These are phyloP conservation scores for Emmelina monodactyla DNA, from an alignment of 2,888 invertebrate genomes.

Conservation along the genomic window DNA sequence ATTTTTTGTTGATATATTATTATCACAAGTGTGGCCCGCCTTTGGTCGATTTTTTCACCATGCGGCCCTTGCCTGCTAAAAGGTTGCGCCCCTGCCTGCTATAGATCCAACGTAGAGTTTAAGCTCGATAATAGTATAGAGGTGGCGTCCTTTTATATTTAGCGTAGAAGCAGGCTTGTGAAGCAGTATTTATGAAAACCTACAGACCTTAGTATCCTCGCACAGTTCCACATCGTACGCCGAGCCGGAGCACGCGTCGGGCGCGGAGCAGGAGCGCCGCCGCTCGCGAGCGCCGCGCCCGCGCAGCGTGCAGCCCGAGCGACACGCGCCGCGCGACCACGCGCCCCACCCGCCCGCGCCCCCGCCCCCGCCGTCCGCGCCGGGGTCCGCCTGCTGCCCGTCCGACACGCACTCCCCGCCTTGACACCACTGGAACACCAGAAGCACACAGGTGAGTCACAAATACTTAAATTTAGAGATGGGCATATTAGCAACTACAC, in stretches of 20 bases:
- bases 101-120: too few relatives aligned
- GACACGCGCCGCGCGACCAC: conserved; percentile 69
- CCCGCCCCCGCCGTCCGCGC: conserved; percentile 58
- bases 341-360: conserved; percentile 71
- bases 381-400: conserved; percentile 21
- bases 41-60: too few relatives aligned
- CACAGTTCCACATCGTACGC: conserved; percentile 73
- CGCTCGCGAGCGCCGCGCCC: conserved; percentile 69
- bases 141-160: too few relatives aligned
- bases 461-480: too few relatives aligned
- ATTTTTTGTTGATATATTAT: too few relatives aligned
- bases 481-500: too few relatives aligned
- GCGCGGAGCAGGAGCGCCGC: conserved; percentile 64
- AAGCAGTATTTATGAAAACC: too few relatives aligned
- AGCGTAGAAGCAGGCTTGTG: too few relatives aligned
- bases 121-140: too few relatives aligned
- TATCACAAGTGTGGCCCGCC: too few relatives aligned
- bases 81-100: too few relatives aligned
- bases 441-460: background rate
- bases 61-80: too few relatives aligned
- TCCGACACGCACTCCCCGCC: conserved; percentile 68
- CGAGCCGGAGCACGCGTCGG: conserved; percentile 68
- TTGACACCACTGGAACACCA: conserved; percentile 67
- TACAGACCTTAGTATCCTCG: conserved; percentile 71
- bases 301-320: conserved; percentile 71